Evolutionary conservation across 2,113 vertebrate species (phyloP).

Genomic region (Alces alces): DNA sequence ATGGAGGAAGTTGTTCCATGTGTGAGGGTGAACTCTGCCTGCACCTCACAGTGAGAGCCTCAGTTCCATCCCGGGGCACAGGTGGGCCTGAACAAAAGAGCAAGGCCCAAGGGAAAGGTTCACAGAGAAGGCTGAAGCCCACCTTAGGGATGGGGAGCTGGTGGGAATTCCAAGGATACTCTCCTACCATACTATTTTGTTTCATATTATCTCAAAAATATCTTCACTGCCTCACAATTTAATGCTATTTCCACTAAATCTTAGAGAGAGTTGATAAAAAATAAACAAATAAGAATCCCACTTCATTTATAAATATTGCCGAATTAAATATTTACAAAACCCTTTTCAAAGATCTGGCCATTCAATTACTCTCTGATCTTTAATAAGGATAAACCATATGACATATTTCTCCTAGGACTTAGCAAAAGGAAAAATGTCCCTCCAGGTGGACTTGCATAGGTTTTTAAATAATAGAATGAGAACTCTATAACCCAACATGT

Average conservation of each 20-base stretch:
- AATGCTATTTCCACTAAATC: neutral
- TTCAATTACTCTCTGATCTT: neutral
- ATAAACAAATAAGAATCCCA: neutral
- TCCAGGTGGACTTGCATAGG: neutral
- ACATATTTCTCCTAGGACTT: neutral
- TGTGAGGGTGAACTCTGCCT: neutral
- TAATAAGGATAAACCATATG: neutral
- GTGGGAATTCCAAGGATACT: neutral
- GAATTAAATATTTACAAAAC: neutral
- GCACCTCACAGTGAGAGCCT: neutral
- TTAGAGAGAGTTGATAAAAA: neutral
- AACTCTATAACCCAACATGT: neutral
- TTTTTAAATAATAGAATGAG: neutral
- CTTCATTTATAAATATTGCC: neutral
- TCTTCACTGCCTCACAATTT: neutral
- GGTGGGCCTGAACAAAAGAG: neutral
- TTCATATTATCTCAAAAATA: neutral
- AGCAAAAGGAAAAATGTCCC: neutral
- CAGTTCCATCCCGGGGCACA: neutral
- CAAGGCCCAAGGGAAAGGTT: neutral
- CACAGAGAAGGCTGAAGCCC: neutral
- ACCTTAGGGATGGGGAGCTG: neutral
- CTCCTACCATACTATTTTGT: neutral
- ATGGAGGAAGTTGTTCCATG: rapidly evolving
- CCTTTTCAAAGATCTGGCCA: neutral